A percentile compares a stretch with the other conserved stretches of the same genome.
These are phyloP conservation scores for Rattus rattus DNA, from an alignment of 2,113 vertebrate genomes.

Conservation along the genomic window DNA sequence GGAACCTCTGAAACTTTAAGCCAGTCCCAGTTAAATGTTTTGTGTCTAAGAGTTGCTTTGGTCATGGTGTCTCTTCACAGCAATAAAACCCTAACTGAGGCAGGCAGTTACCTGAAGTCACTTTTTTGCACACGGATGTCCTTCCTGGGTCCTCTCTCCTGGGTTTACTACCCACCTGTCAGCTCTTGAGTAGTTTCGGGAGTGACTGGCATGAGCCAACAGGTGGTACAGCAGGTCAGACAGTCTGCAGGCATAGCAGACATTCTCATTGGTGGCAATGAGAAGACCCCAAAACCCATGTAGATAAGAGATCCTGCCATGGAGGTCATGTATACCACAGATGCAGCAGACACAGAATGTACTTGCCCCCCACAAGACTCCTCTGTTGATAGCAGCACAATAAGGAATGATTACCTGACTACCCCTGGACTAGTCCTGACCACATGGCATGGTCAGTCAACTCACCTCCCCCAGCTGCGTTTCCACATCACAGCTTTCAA, in stretches of 20 bases:
- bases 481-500: neutral
- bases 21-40: too few species aligned
- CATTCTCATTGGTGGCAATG: neutral
- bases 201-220: neutral
- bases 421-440: neutral
- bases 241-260: neutral
- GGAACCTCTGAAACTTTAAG: too few species aligned
- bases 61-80: too few species aligned
- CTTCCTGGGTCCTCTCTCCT: neutral
- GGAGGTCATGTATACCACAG: too few species aligned
- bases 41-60: too few species aligned
- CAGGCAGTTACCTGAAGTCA: neutral
- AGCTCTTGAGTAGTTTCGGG: neutral
- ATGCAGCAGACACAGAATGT: neutral
- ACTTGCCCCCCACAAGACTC: neutral
- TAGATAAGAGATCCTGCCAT: neutral
- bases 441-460: neutral
- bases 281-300: neutral
- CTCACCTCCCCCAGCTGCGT: neutral
- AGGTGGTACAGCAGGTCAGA: neutral
- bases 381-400: neutral
- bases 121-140: neutral
- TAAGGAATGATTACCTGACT: neutral
- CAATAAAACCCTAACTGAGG: too few species aligned
- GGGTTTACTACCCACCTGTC: neutral